Conservation (phyloP, 2,797 vertebrate genomes). For the Dipus sagitta region DNA sequence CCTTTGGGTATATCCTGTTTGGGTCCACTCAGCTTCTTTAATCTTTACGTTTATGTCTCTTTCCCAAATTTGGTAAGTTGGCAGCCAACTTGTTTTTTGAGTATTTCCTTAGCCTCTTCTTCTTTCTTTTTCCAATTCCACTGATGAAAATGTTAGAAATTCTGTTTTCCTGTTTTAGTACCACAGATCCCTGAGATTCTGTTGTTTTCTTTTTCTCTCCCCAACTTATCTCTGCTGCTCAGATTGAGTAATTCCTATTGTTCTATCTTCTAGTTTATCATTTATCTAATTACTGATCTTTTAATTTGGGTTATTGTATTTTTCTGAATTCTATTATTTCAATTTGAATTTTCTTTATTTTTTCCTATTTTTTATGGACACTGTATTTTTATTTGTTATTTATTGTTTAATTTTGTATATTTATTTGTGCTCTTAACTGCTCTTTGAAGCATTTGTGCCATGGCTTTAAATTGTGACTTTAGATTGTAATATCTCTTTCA, state of each 20-base stretch:
- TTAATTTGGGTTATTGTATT: background rate
- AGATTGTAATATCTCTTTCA: background rate
- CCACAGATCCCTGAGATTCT: background rate
- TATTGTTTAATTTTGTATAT: background rate
- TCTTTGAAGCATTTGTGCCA: background rate
- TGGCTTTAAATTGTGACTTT: slow-evolving; percentile 4
- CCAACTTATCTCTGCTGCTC: background rate
- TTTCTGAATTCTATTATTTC: background rate
- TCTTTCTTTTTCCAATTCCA: background rate
- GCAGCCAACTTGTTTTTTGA: background rate
- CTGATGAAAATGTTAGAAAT: background rate
- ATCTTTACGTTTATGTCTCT: background rate
- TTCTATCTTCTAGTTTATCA: background rate
- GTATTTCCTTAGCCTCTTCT: background rate
- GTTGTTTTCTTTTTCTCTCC: background rate
- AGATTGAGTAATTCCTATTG: background rate
- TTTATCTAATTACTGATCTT: background rate
- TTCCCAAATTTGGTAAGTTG: background rate
- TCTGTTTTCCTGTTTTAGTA: background rate
- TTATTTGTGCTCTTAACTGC: background rate
- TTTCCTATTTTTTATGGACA: background rate
- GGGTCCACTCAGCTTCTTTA: background rate
- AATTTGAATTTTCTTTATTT: background rate
- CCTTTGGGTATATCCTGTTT: background rate
- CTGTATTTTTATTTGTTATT: background rate